Conservation (phyloP, 2,888 invertebrate species). For the Xestia ashworthii region DNA sequence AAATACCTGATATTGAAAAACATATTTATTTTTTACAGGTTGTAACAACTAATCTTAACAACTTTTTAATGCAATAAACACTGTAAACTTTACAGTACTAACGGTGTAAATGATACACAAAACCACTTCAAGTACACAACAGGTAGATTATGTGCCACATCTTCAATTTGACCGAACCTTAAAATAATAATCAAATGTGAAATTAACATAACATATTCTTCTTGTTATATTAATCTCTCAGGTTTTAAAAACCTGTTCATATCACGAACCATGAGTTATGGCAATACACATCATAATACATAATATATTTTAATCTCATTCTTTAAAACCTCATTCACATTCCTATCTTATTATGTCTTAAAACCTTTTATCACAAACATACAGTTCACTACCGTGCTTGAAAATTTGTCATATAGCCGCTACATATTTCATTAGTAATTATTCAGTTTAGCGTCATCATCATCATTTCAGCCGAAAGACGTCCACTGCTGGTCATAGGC, state of each 20-base stretch:
- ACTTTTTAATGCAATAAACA: no score
- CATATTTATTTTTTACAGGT: no score
- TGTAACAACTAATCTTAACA: no score
- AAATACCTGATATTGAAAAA: no score
- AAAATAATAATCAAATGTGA: neutral
- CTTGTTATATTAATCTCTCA: slow-evolving; percentile 28
- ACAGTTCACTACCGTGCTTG: neutral
- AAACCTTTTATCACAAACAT: slow-evolving; percentile 1
- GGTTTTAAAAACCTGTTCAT: slow-evolving; percentile 27
- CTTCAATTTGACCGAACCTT: neutral
- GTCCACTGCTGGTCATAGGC: no score
- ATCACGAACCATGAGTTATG: slow-evolving; percentile 7
- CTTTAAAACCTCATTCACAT: neutral
- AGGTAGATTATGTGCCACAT: neutral
- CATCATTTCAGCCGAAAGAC: no score
- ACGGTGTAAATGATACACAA: no score
- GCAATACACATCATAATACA: neutral
- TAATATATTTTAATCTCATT: slow-evolving; percentile 1
- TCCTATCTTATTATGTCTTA: neutral
- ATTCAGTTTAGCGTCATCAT: neutral
- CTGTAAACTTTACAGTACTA: no score
- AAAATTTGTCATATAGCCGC: neutral
- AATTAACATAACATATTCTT: slow-evolving; percentile 31
- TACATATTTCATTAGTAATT: neutral
- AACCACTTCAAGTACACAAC: no score